These are phyloP conservation scores for Eudyptes chrysolophus DNA, from an alignment of 2,113 vertebrate genomes.

Conservation along the genomic window DNA sequence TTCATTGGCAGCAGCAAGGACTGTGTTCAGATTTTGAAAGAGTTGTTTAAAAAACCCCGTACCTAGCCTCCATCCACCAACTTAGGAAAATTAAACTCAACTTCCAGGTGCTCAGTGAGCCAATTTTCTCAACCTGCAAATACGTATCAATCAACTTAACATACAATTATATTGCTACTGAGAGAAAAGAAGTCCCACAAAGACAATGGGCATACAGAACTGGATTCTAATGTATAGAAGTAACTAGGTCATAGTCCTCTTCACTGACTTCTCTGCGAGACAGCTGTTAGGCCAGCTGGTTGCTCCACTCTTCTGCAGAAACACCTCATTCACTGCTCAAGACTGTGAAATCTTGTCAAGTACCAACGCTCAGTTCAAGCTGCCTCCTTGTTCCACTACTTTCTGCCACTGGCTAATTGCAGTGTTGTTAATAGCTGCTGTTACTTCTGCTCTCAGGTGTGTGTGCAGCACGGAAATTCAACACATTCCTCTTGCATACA, in stretches of 20 bases:
- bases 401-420: conserved; percentile 12
- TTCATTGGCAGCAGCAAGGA: neutral
- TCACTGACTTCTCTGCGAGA: neutral
- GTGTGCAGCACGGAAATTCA: neutral
- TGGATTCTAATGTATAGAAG: neutral
- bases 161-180: neutral
- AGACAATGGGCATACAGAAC: neutral
- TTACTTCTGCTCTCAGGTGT: neutral
- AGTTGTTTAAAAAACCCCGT: neutral
- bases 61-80: neutral
- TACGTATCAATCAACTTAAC: neutral
- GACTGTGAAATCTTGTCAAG: neutral
- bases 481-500: neutral
- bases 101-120: neutral
- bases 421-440: neutral
- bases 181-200: neutral
- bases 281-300: neutral
- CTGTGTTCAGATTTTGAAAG: neutral
- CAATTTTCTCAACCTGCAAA: neutral
- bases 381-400: neutral
- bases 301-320: neutral
- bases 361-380: neutral
- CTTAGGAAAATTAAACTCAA: neutral
- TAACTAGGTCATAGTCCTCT: neutral
- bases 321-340: neutral